These are phyloP conservation scores for Spilarctia lutea DNA, from an alignment of 2,888 invertebrate genomes.

Conservation along the genomic window DNA sequence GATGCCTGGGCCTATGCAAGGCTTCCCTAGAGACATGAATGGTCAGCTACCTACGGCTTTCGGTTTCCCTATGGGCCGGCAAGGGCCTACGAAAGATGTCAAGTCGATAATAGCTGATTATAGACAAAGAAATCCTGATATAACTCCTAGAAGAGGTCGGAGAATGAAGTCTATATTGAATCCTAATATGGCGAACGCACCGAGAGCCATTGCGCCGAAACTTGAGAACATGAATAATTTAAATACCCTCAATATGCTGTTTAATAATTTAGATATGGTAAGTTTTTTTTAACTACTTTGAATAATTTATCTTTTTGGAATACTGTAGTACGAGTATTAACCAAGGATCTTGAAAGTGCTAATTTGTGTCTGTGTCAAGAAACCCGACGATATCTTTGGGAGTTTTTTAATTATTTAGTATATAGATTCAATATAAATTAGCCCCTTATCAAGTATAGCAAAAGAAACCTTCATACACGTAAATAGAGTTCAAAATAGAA, in stretches of 20 bases:
- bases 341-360: neutral
- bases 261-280: conserved; percentile 84
- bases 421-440: neutral
- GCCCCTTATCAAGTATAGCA: neutral
- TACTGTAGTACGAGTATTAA: neutral
- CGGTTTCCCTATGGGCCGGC: conserved; percentile 87
- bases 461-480: neutral
- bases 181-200: conserved; percentile 78
- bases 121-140: conserved; percentile 91
- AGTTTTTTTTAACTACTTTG: conserved; percentile 49
- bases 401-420: neutral
- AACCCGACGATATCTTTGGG: too few species aligned
- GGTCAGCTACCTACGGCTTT: conserved; percentile 86
- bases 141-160: conserved; percentile 89
- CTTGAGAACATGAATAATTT: conserved; percentile 68
- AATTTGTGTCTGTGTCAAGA: neutral
- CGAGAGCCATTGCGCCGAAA: conserved; percentile 80
- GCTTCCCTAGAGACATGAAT: conserved; percentile 83
- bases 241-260: conserved; percentile 77
- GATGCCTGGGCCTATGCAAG: conserved; percentile 76
- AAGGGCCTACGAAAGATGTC: conserved; percentile 93
- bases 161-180: conserved; percentile 86
- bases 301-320: neutral
- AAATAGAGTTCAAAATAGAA: neutral
- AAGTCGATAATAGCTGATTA: conserved; percentile 94